Evolutionary conservation across 2,113 vertebrate genomes (phyloP), one percentile per base, ranked within the genome.

Genomic region (Dipodomys merriami): DNA sequence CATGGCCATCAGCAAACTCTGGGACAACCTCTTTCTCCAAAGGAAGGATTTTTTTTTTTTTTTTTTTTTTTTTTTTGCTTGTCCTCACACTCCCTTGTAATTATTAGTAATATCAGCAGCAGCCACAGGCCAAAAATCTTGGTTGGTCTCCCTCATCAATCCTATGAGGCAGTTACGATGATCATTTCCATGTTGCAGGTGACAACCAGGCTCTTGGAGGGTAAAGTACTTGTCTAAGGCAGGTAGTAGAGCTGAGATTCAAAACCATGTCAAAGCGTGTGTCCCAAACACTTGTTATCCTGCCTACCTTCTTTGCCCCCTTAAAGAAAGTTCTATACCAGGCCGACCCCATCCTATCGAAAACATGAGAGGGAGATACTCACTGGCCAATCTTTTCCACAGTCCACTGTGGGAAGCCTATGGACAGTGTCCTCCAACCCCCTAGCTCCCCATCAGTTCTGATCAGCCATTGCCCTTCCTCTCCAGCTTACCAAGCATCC

Each of bases 401-500:
- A 49, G 11, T 33, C 29, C 16, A 29, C 25, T 60, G 15, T 5
- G 7, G 81, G 82, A 82, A 81, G 78, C 25, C 69, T 10, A 1
- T 3, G 27, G 73, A 67, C 22, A 2, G 57, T 35, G 69, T 35
- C 46, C 44, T n/a, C 27, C 27, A 19, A 1, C 16, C 16, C 72
- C 19, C 3, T 1, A 0, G 35, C 5, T 16, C 73, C 78, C 65
- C 2, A 64, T n/a, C 65, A 12, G 53, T 20, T 53, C 76, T 6
- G 22, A 49, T 7, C 9, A 35, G 9, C 60, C 27, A 25, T 68
- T 20, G 15, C 65, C 67, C 72, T 10, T 39, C 69, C 44, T 64
- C 33, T 25, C 25, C n/a, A n/a, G 53, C 91, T 95, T 94, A 99
- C 99, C 99, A 65, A 99, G 98, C 99, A 99, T 99, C 93, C 99